Conservation (phyloP, 2,888 invertebrate genomes). For the Brenthis hecate region DNA sequence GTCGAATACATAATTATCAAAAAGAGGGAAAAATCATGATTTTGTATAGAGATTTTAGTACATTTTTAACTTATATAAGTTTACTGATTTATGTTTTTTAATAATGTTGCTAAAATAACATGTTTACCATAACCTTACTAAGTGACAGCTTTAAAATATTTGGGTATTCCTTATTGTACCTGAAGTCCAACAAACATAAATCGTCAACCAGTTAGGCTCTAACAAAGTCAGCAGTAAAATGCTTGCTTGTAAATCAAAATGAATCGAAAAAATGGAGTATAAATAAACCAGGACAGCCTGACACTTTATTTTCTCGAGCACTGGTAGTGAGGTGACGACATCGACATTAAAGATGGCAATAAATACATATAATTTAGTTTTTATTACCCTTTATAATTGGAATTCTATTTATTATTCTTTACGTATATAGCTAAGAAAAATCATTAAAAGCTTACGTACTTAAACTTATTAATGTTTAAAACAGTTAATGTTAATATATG, state of each 20-base stretch:
- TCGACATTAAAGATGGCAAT: constrained; percentile 46
- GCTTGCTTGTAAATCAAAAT: constrained; percentile 78
- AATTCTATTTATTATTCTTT: background rate
- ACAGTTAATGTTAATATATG: too few species aligned
- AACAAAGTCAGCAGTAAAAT: constrained; percentile 79
- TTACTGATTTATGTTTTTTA: constrained; percentile 1
- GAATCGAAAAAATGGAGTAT: constrained; percentile 70
- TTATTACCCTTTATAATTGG: constrained; percentile 7
- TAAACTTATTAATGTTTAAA: too few species aligned
- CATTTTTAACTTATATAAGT: too few species aligned
- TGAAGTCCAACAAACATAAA: constrained; percentile 68
- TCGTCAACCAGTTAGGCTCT: constrained; percentile 73
- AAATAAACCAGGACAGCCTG: constrained; percentile 63
- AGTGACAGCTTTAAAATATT: constrained; percentile 70
- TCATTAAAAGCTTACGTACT: background rate
- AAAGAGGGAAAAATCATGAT: background rate
- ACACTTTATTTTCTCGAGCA: constrained; percentile 50
- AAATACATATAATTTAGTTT: constrained; percentile 26
- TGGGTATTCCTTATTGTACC: constrained; percentile 68
- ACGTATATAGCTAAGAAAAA: background rate
- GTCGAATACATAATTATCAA: background rate
- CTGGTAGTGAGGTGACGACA: constrained; percentile 53
- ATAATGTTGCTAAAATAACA: constrained; percentile 31
- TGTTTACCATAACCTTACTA: constrained; percentile 44
- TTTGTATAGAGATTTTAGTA: background rate